Evolutionary conservation across 2,888 invertebrate species (phyloP).

Genomic region (Pristionchus maxplancki): DNA sequence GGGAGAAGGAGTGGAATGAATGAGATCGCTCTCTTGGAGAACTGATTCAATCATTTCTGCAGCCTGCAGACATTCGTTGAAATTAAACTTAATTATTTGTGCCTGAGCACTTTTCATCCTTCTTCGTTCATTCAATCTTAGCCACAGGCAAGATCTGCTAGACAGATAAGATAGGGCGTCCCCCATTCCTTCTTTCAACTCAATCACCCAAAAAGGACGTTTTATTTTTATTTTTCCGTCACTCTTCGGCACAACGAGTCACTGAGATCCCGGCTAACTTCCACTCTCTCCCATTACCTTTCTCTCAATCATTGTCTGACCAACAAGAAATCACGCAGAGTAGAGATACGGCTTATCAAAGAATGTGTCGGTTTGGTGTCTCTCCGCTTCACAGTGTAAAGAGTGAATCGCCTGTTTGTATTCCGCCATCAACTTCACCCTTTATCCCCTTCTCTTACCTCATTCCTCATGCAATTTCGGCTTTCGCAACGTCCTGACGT

Average conservation of each 20-base stretch:
- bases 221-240: background rate
- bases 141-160: background rate
- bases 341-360: slow-evolving; percentile 25
- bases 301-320: background rate
- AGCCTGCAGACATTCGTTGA: too few species aligned
- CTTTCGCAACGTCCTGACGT: background rate
- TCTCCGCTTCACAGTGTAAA: background rate
- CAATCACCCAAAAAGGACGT: background rate
- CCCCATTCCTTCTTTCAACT: background rate
- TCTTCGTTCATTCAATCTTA: too few species aligned
- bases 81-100: too few species aligned
- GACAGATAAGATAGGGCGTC: background rate
- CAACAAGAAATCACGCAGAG: background rate
- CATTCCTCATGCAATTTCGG: background rate
- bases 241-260: background rate
- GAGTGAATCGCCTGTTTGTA: background rate
- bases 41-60: background rate
- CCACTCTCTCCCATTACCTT: background rate
- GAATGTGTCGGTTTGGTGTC: background rate
- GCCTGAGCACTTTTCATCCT: too few species aligned
- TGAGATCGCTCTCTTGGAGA: background rate
- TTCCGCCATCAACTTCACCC: background rate
- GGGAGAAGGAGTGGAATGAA: background rate
- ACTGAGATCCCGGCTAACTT: background rate
- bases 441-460: background rate